Evolutionary conservation across 2,797 vertebrate species (phyloP).

Genomic region (Melopsittacus undulatus): DNA sequence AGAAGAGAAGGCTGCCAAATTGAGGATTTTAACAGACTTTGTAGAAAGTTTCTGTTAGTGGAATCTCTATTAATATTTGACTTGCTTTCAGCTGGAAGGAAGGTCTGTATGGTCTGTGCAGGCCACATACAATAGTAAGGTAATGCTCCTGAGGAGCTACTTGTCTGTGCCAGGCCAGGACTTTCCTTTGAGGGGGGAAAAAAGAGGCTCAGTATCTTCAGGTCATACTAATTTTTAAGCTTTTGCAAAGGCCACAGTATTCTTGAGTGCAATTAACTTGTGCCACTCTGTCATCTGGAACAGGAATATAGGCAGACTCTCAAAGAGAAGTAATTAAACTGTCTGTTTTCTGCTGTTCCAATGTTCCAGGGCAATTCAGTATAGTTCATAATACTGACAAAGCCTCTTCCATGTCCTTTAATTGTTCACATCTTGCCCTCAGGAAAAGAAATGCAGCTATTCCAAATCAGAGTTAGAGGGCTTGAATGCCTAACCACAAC

Average conservation of each 20-base stretch:
- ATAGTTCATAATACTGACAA: not conserved
- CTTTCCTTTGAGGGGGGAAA: not conserved
- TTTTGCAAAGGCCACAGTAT: not conserved
- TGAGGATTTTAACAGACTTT: not conserved
- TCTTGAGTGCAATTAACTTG: not conserved
- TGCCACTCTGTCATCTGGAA: not conserved
- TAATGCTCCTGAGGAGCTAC: not conserved
- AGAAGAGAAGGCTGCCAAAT: not conserved
- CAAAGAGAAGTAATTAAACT: not conserved
- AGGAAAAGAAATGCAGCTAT: not conserved
- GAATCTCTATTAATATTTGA: not conserved
- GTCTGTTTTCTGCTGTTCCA: not conserved
- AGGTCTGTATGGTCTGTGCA: not conserved
- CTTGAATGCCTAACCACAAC: not conserved
- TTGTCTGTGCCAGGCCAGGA: not conserved
- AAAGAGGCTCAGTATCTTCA: not conserved
- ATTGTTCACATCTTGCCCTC: not conserved
- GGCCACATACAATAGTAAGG: accelerated
- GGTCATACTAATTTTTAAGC: not conserved
- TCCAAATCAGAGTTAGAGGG: not conserved
- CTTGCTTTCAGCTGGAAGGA: not conserved
- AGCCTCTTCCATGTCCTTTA: not conserved
- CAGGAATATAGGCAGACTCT: not conserved
- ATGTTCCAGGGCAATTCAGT: not conserved
- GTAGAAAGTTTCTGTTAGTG: not conserved